Evolutionary conservation across 2,113 vertebrate species (phyloP), one percentile per base, ranked within the genome.

Genomic region (Anoplopoma fimbria): DNA sequence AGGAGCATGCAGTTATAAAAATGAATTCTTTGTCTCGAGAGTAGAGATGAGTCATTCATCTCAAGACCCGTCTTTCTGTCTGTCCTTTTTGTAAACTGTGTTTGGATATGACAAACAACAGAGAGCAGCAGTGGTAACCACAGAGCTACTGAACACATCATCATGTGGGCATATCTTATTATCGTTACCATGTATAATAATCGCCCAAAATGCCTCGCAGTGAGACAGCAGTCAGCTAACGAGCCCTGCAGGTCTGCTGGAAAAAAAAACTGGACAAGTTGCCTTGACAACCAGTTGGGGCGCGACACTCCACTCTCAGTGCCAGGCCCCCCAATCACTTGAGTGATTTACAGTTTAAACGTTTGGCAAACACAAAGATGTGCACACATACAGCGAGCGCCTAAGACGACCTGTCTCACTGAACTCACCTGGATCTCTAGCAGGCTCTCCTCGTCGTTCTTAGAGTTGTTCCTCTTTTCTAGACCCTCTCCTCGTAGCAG

Each of bases 371-470:
- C 40, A 13, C 4, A 53, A 3, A n/a, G 49, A n/a, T 10, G 38
- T 1, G 51, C 49, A 61, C 25, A 36, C 53, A 45, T 3, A 15
- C 27, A 29, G 31, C 2, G 17, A 45, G 68, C 4, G 31, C 2
- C 36, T 68, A 1, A 21, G 45, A 21, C 9, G 10, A 5, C 31
- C 21, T 7, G 38, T 40, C 8, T 40, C 9, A 9, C 21, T 23
- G 49, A 51, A 23, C 89, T 42, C 93, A 99, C 98, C 97, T 99
- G 98, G 87, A 98, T 97, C 91, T 98, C 98, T 91, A 97, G 96
- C 88, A 97, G 93, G 91, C 96, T 97, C 63, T 98, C 98, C 86
- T 99, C 98, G 1, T 99, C 98, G 2, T 94, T 93, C 92, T 96
- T 97, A 72, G 96, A 87, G 86, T 95, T 96, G 9, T 92, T 88